Conservation (phyloP, 2,113 vertebrate genomes). For the Takifugu flavidus region DNA sequence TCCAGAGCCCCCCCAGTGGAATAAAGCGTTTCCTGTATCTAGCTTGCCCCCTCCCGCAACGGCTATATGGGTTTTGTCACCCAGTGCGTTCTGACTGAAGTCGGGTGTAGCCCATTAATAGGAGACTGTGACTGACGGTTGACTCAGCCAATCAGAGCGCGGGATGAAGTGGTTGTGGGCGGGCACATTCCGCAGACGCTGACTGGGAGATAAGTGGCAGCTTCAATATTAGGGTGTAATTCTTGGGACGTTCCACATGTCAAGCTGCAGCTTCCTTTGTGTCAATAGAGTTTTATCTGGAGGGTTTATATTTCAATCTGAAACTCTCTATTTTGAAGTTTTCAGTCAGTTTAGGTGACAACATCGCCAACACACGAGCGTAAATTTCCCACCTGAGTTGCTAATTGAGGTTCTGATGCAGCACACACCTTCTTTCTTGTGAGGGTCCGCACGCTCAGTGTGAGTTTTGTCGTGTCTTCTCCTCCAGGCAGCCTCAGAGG, state of each 20-base stretch:
- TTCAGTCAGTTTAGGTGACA: no score
- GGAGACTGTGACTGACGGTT: slow-evolving; percentile 52
- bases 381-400: no score
- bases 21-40: background rate
- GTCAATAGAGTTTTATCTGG: no score
- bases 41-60: background rate
- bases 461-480: slow-evolving; percentile 36
- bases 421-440: background rate
- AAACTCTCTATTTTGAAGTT: no score
- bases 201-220: slow-evolving; percentile 28
- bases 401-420: no score
- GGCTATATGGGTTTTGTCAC: slow-evolving; percentile 58
- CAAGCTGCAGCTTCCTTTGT: no score
- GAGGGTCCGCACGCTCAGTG: background rate
- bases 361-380: no score
- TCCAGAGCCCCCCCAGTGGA: background rate
- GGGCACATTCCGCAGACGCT: slow-evolving; percentile 39
- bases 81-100: slow-evolving; percentile 65
- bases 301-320: no score
- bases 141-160: slow-evolving; percentile 56
- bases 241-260: no score
- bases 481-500: slow-evolving; percentile 66
- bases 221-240: no score
- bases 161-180: slow-evolving; percentile 31
- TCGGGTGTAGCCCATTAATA: slow-evolving; percentile 72